Base-by-base conservation (phyloP, 2,113 vertebrate genomes). In the Chinchilla lanigera region DNA sequence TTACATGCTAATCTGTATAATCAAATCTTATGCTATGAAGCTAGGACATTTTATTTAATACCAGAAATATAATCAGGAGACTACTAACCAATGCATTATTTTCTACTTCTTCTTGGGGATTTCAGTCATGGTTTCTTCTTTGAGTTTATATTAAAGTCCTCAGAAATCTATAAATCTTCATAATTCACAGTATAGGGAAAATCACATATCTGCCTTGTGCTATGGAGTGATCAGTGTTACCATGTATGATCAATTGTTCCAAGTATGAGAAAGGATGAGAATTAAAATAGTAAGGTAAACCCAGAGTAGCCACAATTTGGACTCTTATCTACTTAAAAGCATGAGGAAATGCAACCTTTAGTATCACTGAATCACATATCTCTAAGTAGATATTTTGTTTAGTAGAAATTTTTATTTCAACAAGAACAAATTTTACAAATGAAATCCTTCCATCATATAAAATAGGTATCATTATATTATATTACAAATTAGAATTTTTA, bases 351-450 rank as follows among this genome's bases (percentile, higher is more conserved):
- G 20, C 24, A 95, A 67, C 26, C 61, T 97, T 97, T 38, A 65
- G 56, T 98, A 80, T 92, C 81, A 78, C 56, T 96, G 93, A 97
- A 94, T 98, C 93, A 87, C 61, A 33, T n/a, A 86, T 94, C 93
- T 96, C 73, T 97, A 96, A 83, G 63, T 93, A 35, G 30, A 35
- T 94, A 47, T 81, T 75, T 94, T 96, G 94, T 96, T 97, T 95
- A 96, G 87, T 78, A 90, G 19, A 94, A 30, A 89, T 95, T 14
- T 89, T 98, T 95, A 98, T 83, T 96, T 94, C 20, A 69, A 87
- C 56, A 96, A 97, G 75, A 96, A 93, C 63, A 69, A 90, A 87
- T 96, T 96, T 96, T 98, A 97, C 71, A 82, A 97, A 94, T 97
- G 47, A 98, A 97, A 96, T 60, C 67, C 65, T 71, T 71, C 80